These are phyloP conservation scores for Rhabdornis inornatus DNA, from an alignment of 2,113 vertebrate genomes.

Conservation along the genomic window DNA sequence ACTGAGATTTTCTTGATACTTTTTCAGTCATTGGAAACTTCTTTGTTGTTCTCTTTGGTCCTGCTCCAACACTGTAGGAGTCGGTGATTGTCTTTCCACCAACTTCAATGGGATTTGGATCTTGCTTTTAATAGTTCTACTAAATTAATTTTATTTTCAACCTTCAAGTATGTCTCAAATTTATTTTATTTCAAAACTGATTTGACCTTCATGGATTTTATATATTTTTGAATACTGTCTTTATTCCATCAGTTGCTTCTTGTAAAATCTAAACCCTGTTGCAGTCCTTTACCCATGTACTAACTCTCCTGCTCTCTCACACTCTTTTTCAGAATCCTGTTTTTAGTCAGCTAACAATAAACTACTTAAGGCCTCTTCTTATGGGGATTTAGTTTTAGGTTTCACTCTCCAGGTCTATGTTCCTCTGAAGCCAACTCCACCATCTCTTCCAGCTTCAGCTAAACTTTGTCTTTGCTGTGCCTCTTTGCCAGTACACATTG, in stretches of 20 bases:
- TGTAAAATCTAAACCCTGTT: conserved; percentile 18
- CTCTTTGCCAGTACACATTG: not conserved
- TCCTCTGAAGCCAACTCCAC: not conserved
- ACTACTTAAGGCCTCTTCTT: not conserved
- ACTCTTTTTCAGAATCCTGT: not conserved
- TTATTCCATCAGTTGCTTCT: conserved; percentile 5
- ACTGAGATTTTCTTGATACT: conserved; percentile 37
- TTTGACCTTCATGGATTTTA: not conserved
- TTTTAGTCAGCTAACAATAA: conserved; percentile 29
- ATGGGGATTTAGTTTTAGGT: not conserved
- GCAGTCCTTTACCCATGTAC: not conserved
- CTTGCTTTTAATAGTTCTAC: conserved; percentile 8
- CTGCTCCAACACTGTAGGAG: not conserved
- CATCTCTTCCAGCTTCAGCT: not conserved
- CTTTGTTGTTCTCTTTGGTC: conserved; percentile 50
- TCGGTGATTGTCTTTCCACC: not conserved
- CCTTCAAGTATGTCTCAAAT: not conserved
- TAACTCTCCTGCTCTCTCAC: not conserved
- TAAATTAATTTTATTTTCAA: not conserved
- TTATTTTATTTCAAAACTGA: conserved; percentile 12
- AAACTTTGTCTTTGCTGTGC: not conserved
- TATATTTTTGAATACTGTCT: not conserved
- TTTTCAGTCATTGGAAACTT: conserved; percentile 27
- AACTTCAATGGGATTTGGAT: conserved; percentile 3
- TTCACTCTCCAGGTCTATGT: not conserved